Evolutionary conservation across 2,113 vertebrate genomes (phyloP).

Genomic region (Crotalus helleri): DNA sequence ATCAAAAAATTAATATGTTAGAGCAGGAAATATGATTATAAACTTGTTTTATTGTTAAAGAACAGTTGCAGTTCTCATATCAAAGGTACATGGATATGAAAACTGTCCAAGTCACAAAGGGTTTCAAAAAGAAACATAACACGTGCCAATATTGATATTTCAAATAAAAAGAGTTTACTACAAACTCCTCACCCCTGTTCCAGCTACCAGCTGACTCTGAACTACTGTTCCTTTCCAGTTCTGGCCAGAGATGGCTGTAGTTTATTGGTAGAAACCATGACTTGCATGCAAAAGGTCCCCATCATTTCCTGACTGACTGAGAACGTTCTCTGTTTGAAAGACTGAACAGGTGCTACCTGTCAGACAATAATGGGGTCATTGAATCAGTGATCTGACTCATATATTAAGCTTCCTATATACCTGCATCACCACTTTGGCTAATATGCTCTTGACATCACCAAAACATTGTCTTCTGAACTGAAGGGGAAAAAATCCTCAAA

Average conservation of each 20-base stretch:
- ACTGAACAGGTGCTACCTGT: not conserved
- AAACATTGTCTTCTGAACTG: not conserved
- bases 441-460: not conserved
- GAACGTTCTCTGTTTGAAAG: not conserved
- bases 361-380: not conserved
- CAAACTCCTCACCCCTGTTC: not conserved
- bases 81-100: not conserved
- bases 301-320: not conserved
- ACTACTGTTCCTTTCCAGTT: not conserved
- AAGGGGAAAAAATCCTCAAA: not conserved
- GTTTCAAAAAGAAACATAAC: not conserved
- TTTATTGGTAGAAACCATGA: not conserved
- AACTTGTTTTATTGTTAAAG: not conserved
- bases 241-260: not conserved
- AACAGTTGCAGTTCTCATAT: not conserved
- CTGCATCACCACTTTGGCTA: not conserved
- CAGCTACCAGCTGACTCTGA: not conserved
- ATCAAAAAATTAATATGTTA: not conserved
- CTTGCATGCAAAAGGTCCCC: not conserved
- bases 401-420: not conserved
- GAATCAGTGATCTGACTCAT: too few relatives aligned
- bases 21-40: conserved; percentile 3
- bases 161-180: not conserved
- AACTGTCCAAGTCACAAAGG: not conserved
- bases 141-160: not conserved